Conservation (phyloP, 2,888 invertebrate genomes). For the Melanophora roralis region DNA sequence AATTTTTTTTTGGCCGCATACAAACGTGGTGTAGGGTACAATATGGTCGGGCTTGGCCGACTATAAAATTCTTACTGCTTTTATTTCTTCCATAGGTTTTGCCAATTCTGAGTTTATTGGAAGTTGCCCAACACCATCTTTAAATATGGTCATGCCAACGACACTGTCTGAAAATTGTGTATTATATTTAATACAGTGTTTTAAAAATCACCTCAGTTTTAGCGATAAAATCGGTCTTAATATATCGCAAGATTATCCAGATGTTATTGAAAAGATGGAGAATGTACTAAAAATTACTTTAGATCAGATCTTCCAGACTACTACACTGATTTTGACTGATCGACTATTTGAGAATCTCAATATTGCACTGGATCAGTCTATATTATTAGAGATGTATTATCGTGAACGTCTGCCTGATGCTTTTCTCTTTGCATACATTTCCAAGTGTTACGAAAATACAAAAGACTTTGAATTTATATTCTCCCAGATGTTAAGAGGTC, state of each 20-base stretch:
- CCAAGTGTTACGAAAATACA: constrained; percentile 78
- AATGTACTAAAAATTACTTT: constrained; percentile 62
- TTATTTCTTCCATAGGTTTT: constrained; percentile 19
- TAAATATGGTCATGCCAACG: constrained; percentile 60
- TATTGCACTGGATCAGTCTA: constrained; percentile 76
- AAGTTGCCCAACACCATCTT: constrained; percentile 65
- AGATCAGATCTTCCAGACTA: constrained; percentile 68
- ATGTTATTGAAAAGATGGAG: constrained; percentile 53
- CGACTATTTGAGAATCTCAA: constrained; percentile 71
- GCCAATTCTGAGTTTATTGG: constrained; percentile 47
- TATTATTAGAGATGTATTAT: constrained; percentile 80
- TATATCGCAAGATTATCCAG: constrained; percentile 36
- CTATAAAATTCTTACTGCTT: too few relatives aligned
- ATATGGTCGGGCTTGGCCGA: too few relatives aligned
- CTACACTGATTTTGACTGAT: constrained; percentile 71
- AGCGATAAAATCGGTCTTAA: constrained; percentile 50
- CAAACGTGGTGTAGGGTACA: too few relatives aligned
- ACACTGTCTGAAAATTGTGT: constrained; percentile 71
- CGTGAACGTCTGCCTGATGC: constrained; percentile 81
- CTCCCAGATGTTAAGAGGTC: constrained; percentile 72
- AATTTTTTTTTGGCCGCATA: too few relatives aligned
- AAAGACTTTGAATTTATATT: constrained; percentile 73
- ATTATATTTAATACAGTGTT: constrained; percentile 72
- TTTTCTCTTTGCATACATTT: constrained; percentile 81
- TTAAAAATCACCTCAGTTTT: constrained; percentile 68